Evolutionary conservation across 2,797 vertebrate species (phyloP).

Genomic region (Poecile montanus): DNA sequence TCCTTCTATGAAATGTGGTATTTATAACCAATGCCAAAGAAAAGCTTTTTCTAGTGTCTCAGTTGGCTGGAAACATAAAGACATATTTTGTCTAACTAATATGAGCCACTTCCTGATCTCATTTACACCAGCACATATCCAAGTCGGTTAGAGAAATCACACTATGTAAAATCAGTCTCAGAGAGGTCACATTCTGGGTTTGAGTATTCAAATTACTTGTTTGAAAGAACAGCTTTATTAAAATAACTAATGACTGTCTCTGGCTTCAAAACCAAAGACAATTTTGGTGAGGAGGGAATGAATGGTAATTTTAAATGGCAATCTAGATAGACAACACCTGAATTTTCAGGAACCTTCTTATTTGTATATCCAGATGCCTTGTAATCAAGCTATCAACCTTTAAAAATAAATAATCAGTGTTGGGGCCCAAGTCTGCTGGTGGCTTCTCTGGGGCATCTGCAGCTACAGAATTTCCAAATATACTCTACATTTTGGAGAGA

Average conservation of each 20-base stretch:
- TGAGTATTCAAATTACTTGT: not conserved
- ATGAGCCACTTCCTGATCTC: slow-evolving; percentile 42
- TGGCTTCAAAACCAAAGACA: not conserved
- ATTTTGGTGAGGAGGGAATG: not conserved
- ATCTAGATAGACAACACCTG: not conserved
- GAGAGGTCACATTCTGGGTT: not conserved
- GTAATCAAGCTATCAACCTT: not conserved
- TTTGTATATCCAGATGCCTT: not conserved
- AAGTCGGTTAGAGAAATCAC: not conserved
- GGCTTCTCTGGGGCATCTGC: not conserved
- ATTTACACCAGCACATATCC: slow-evolving; percentile 14
- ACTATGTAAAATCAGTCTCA: not conserved
- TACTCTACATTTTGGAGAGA: not conserved
- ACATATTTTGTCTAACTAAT: not conserved
- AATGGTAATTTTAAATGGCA: slow-evolving; percentile 1
- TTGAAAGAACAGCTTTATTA: slow-evolving; percentile 13
- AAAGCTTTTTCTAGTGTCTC: slow-evolving; percentile 21
- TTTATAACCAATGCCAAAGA: slow-evolving; percentile 26
- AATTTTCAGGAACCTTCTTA: not conserved
- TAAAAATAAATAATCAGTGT: not conserved
- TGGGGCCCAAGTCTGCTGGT: not conserved
- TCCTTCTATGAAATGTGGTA: slow-evolving; percentile 8
- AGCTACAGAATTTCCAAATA: not conserved
- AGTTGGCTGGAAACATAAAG: slow-evolving; percentile 26
- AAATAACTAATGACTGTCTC: not conserved